These are phyloP conservation scores for Nycticorax nycticorax DNA, from an alignment of 2,113 vertebrate genomes.

Conservation along the genomic window DNA sequence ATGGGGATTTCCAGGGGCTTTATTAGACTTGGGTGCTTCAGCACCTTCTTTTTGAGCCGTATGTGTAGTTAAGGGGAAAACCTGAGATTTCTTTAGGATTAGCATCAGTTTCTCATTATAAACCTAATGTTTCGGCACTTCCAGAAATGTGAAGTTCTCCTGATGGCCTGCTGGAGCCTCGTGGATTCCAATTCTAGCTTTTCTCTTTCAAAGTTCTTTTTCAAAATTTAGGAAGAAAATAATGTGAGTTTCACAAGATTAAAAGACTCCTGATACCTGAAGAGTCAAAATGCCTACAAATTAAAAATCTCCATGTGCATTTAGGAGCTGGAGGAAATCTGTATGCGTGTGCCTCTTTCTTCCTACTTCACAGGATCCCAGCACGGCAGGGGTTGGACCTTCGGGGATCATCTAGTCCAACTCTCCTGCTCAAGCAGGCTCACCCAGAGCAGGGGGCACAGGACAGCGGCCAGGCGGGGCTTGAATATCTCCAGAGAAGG, in stretches of 20 bases:
- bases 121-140: not conserved
- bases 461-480: too few species aligned
- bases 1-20: not conserved
- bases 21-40: not conserved
- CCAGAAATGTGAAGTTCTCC: not conserved
- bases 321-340: not conserved
- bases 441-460: too few species aligned
- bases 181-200: not conserved
- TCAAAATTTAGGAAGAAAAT: not conserved
- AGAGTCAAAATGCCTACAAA: not conserved
- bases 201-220: not conserved
- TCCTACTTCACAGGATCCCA: too few species aligned
- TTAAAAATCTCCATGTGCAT: not conserved
- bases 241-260: not conserved
- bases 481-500: too few species aligned
- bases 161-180: not conserved
- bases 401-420: too few species aligned
- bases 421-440: too few species aligned
- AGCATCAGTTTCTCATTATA: not conserved
- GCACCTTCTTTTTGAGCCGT: not conserved
- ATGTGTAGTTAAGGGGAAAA: not conserved
- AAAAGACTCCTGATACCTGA: not conserved
- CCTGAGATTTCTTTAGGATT: not conserved
- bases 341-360: rapidly evolving
- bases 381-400: too few species aligned